Percentiles rank a stretch among this genome's conserved stretches.
phyloP scores from a whole-genome alignment of 2,113 vertebrate species.

The Ammodytes dubius region DNA sequence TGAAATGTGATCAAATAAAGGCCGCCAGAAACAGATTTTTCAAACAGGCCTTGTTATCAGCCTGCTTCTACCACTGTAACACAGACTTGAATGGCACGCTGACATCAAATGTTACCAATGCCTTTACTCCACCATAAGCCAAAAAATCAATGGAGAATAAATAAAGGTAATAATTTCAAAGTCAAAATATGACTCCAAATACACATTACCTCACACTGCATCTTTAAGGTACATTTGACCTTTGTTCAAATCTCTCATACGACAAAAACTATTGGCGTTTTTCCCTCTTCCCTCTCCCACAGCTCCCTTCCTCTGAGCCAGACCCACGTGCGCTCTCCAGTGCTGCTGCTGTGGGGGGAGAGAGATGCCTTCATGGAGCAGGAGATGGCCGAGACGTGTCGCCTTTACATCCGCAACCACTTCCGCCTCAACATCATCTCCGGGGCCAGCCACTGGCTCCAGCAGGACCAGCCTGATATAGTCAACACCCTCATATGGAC shows the following conservation, averaged over 20 bases:
- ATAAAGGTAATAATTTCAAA: no score
- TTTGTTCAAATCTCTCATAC: background rate
- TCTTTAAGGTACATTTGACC: background rate
- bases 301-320: slow-evolving; percentile 93
- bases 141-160: no score
- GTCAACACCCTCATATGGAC: slow-evolving; percentile 99
- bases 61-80: background rate
- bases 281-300: slow-evolving; percentile 15
- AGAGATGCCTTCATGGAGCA: slow-evolving; percentile 94
- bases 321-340: slow-evolving; percentile 91
- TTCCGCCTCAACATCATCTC: slow-evolving; percentile 96
- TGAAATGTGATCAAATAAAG: background rate
- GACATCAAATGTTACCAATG: background rate
- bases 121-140: background rate
- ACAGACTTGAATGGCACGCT: background rate
- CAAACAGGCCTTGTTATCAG: background rate
- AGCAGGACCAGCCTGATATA: slow-evolving; percentile 97
- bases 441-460: slow-evolving; percentile 97
- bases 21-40: background rate
- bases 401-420: slow-evolving; percentile 93
- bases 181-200: no score
- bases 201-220: no score
- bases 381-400: slow-evolving; percentile 95
- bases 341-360: slow-evolving; percentile 95
- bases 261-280: background rate